Conservation (phyloP, 2,888 invertebrate species). For the Dermolepida albohirtum region DNA sequence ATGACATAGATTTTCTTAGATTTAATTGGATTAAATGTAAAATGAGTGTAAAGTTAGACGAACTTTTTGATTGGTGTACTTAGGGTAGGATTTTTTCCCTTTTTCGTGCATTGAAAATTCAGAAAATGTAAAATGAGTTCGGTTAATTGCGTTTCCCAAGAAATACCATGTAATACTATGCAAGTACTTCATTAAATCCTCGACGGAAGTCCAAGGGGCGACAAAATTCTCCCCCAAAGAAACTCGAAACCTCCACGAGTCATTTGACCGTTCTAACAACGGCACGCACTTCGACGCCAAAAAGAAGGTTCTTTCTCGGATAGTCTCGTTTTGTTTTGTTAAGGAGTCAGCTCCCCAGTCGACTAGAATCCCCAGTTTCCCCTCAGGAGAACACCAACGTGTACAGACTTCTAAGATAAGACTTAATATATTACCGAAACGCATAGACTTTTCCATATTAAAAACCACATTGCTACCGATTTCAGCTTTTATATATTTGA, state of each 20-base stretch:
- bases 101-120: conserved; percentile 21
- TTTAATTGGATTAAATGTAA: too few relatives aligned
- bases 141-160: conserved; percentile 25
- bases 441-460: conserved; percentile 4
- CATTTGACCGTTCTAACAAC: conserved; percentile 40
- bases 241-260: conserved; percentile 33
- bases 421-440: conserved; percentile 12
- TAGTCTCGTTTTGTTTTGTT: conserved; percentile 41
- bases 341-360: conserved; percentile 26
- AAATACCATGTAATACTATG: conserved; percentile 29
- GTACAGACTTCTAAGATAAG: conserved; percentile 23
- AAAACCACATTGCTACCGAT: background rate
- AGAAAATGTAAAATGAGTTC: conserved; percentile 29
- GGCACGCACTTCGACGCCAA: conserved; percentile 36
- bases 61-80: background rate
- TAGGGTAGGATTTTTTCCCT: background rate
- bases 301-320: conserved; percentile 34
- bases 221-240: background rate
- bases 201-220: background rate
- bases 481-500: too few relatives aligned
- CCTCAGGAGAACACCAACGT: conserved; percentile 23
- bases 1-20: too few relatives aligned
- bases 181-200: conserved; percentile 33
- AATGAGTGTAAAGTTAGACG: too few relatives aligned
- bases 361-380: background rate